These are phyloP conservation scores for Pungitius pungitius DNA, from an alignment of 2,113 vertebrate species.

Conservation along the genomic window DNA sequence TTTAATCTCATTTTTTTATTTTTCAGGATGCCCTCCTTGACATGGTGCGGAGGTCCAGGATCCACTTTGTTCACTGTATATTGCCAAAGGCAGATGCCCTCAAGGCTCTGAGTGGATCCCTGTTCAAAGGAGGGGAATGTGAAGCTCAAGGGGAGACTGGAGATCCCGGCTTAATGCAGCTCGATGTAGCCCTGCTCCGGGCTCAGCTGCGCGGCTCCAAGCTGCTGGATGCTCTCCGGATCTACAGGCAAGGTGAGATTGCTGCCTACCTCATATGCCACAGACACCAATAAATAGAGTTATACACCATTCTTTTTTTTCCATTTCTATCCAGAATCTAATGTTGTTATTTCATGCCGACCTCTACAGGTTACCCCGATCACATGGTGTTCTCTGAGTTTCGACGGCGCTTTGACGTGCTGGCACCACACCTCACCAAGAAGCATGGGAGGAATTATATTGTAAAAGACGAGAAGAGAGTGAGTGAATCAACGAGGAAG, in stretches of 20 bases:
- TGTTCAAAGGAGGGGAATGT: slow-evolving; percentile 83
- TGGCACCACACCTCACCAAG: slow-evolving; percentile 96
- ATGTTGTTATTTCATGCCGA: slow-evolving; percentile 9
- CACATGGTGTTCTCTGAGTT: slow-evolving; percentile 98
- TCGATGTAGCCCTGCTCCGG: slow-evolving; percentile 90
- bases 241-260: slow-evolving; percentile 93
- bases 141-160: slow-evolving; percentile 85
- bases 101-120: slow-evolving; percentile 75
- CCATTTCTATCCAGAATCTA: neutral
- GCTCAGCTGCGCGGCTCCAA: slow-evolving; percentile 93
- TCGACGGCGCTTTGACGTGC: slow-evolving; percentile 91
- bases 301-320: neutral
- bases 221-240: slow-evolving; percentile 90
- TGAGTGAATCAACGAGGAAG: slow-evolving; percentile 72
- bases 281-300: neutral
- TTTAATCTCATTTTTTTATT: neutral
- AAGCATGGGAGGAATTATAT: slow-evolving; percentile 97
- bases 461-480: slow-evolving; percentile 93
- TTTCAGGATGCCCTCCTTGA: slow-evolving; percentile 93
- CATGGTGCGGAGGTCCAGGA: slow-evolving; percentile 90
- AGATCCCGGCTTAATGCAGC: slow-evolving; percentile 89
- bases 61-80: slow-evolving; percentile 96
- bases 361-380: slow-evolving; percentile 89
- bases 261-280: slow-evolving; percentile 9
- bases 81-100: slow-evolving; percentile 87